Evolutionary conservation across 2,888 invertebrate genomes (phyloP), one percentile per base, ranked within the genome.

Genomic region (Cosmopolites sordidus): DNA sequence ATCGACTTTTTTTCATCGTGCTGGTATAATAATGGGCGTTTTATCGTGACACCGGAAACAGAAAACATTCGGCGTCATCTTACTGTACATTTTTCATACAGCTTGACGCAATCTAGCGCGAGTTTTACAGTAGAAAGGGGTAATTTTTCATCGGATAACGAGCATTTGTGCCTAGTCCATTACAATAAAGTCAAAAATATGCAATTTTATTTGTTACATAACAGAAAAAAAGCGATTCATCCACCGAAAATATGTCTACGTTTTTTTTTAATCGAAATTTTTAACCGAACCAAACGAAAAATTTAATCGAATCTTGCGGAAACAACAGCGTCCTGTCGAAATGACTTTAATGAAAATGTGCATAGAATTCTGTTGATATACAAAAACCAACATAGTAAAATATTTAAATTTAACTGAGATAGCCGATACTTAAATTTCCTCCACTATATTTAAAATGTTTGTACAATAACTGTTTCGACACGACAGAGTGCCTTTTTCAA

Each of bases 31-130:
- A 48, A 48, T 41, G 48, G 30, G 30, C 48, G 33, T 33, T 40
- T 48, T 48, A 48, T 48, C 48, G 42, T 48, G 48, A 41, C 42
- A 22, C 48, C 48, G 48, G 48, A 48, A 48, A 48, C 37, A 42
- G 9, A 33, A n/a, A 48, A 48, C 43, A 37, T 42, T 48, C 33
- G 8, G 37, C 42, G 48, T 48, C 48, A 48, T 48, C 48, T 48
- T 48, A 43, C 48, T 16, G 48, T 48, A 33, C 43, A 48, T 48
- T 48, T 48, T 42, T 48, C 48, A 48, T 16, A 42, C 33, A 42
- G 30, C 42, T 43, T 41, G 43, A 48, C 48, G 42, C 48, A 48
- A 48, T 48, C 48, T 48, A 46, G 43, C 8, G 12, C 33, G 12
- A 17, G 6, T 5, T 17, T 17, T 48, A 1, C 15, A 33, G 18